These are phyloP conservation scores for Tapirus indicus DNA, from an alignment of 2,797 vertebrate species.

Conservation along the genomic window DNA sequence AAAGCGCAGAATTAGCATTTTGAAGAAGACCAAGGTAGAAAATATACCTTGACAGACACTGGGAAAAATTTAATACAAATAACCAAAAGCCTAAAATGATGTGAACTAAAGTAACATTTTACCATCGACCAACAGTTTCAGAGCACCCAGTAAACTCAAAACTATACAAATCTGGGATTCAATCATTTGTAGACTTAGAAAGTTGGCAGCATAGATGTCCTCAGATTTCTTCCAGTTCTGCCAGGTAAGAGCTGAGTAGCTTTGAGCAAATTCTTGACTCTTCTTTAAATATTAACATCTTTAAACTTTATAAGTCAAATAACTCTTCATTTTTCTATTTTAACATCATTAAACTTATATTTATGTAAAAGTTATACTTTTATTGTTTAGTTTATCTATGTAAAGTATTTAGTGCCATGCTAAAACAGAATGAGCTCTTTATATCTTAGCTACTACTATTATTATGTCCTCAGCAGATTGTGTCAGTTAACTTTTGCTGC, in stretches of 20 bases:
- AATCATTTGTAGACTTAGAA: background rate
- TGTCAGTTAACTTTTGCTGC: background rate
- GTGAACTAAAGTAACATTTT: constrained; percentile 25
- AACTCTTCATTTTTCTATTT: background rate
- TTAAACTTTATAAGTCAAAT: constrained; percentile 8
- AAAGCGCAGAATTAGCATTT: constrained; percentile 49
- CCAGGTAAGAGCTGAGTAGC: background rate
- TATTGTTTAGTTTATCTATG: background rate
- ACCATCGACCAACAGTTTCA: background rate
- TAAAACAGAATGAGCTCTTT: background rate
- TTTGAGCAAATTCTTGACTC: background rate
- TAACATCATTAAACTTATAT: background rate
- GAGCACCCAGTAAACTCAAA: constrained; percentile 9
- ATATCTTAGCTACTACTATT: background rate
- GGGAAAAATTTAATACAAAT: constrained; percentile 9
- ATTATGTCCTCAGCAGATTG: background rate
- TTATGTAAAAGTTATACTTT: background rate
- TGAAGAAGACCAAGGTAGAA: constrained; percentile 41
- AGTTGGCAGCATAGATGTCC: background rate
- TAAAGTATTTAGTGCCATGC: background rate
- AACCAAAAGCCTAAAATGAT: constrained; percentile 16
- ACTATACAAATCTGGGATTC: background rate
- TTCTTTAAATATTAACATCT: background rate
- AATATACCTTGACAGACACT: constrained; percentile 29
- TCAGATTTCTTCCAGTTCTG: background rate